A percentile compares a stretch with the other conserved stretches of the same genome.
These are phyloP conservation scores for Drosophila mercatorum DNA, from an alignment of 2,888 invertebrate genomes.

Conservation along the genomic window DNA sequence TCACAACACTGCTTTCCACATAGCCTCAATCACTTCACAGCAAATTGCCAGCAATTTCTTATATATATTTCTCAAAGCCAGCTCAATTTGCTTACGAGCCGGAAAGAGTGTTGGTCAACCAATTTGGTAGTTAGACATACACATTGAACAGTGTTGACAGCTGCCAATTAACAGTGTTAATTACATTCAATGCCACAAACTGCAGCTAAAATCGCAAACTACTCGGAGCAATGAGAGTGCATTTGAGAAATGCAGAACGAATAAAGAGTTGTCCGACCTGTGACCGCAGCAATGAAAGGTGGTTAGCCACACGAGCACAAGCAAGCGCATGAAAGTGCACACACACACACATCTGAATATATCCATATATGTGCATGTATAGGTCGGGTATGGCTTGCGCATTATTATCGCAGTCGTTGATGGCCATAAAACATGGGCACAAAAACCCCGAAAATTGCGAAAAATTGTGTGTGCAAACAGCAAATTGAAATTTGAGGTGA, in stretches of 20 bases:
- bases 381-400: neutral
- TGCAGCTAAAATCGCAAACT: constrained; percentile 18
- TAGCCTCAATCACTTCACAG: neutral
- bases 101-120: constrained; percentile 10
- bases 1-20: neutral
- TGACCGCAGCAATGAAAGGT: constrained; percentile 68
- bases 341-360: neutral
- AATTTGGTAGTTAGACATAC: neutral
- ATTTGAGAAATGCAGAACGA: constrained; percentile 11
- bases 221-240: constrained; percentile 28
- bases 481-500: constrained; percentile 66
- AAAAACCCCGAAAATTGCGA: constrained; percentile 32
- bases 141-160: constrained; percentile 5
- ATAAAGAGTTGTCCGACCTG: constrained; percentile 35
- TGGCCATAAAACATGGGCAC: constrained; percentile 50
- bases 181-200: constrained; percentile 25
- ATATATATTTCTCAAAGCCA: neutral
- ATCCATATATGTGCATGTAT: neutral
- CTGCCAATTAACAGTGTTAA: constrained; percentile 14
- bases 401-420: constrained; percentile 24
- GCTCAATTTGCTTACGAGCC: neutral
- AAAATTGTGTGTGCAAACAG: constrained; percentile 42
- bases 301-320: constrained; percentile 59
- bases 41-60: neutral
- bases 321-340: constrained; percentile 23